Evolutionary conservation across 2,113 vertebrate species (phyloP).

Genomic region (Plecturocebus donacophilus): DNA sequence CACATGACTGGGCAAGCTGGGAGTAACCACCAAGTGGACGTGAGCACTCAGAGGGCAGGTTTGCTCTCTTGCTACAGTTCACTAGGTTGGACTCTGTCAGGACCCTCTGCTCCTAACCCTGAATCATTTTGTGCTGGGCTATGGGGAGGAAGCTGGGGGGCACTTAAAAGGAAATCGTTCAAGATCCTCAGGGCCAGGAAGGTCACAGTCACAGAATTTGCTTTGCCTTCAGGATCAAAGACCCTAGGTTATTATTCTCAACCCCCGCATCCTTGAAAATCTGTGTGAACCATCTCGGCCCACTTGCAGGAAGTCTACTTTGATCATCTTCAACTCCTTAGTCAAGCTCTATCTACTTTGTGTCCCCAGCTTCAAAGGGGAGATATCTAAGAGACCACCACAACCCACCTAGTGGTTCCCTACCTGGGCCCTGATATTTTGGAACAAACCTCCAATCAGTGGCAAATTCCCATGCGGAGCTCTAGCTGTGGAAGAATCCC

Average conservation of each 20-base stretch:
- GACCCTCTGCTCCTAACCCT: background rate
- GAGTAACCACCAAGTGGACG: background rate
- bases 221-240: slow-evolving; percentile 9
- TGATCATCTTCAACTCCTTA: background rate
- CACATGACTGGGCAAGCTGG: slow-evolving; percentile 26
- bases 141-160: background rate
- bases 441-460: background rate
- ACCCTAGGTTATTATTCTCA: background rate
- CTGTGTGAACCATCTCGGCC: background rate
- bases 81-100: slow-evolving; percentile 5
- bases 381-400: background rate
- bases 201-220: background rate
- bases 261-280: background rate
- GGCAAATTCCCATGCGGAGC: slow-evolving; percentile 39
- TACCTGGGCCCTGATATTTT: background rate
- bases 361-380: background rate
- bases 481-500: slow-evolving; percentile 31
- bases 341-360: background rate
- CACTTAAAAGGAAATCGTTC: background rate
- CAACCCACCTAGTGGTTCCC: background rate
- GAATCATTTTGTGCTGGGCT: slow-evolving; percentile 2
- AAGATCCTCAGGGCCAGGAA: background rate
- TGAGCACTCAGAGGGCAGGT: slow-evolving; percentile 18
- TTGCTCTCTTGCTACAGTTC: background rate
- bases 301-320: background rate